Percentiles rank a stretch among this genome's conserved stretches.
Conservation (phyloP, 2,888 invertebrate species). For the Ametastegia equiseti region DNA sequence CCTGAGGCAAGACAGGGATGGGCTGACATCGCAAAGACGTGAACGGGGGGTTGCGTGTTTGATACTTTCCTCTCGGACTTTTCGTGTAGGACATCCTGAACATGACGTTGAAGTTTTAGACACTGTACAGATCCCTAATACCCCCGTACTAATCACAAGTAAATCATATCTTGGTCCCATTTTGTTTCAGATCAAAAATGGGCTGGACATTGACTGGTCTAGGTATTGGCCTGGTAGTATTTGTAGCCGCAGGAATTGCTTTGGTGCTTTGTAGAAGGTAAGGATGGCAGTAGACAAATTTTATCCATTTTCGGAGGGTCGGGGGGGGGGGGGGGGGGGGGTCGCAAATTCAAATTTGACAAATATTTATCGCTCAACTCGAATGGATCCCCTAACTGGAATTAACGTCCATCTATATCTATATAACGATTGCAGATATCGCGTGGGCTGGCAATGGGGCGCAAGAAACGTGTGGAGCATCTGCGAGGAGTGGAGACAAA, state of each 20-base stretch:
- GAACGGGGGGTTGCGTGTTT: background rate
- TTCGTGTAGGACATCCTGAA: slow-evolving; percentile 13
- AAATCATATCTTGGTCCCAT: background rate
- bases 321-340: no score
- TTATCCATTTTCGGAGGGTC: background rate
- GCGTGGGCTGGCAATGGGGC: slow-evolving; percentile 69
- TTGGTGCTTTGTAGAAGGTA: slow-evolving; percentile 69
- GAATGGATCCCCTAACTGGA: background rate
- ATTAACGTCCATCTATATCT: background rate
- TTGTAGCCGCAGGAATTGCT: slow-evolving; percentile 65
- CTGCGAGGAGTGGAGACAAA: slow-evolving; percentile 73
- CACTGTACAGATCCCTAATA: background rate
- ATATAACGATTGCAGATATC: slow-evolving; percentile 60
- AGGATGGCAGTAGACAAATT: background rate
- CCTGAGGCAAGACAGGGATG: background rate
- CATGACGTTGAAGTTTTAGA: background rate
- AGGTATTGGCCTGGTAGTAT: slow-evolving; percentile 65
- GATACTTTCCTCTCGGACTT: background rate
- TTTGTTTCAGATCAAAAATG: slow-evolving; percentile 64
- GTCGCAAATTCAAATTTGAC: background rate
- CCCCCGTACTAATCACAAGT: background rate
- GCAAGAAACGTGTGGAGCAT: slow-evolving; percentile 71
- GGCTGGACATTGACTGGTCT: slow-evolving; percentile 69
- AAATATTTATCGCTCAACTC: background rate
- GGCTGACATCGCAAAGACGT: background rate